Base-by-base conservation (phyloP, 2,888 invertebrate genomes). In the Cyclophora albipunctata region DNA sequence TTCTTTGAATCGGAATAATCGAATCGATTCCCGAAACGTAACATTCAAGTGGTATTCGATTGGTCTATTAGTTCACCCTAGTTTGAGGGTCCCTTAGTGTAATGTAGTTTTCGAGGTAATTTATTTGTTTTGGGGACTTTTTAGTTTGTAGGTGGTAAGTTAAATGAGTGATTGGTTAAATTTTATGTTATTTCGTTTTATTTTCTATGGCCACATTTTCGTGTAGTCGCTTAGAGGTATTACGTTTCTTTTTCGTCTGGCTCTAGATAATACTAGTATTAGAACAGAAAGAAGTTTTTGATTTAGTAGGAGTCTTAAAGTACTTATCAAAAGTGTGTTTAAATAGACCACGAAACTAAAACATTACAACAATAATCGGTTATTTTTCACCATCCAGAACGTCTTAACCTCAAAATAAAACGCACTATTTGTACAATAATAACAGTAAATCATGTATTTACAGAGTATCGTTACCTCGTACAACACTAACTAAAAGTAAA, bases 21-120 rank as follows among this genome's bases (percentile, higher is more conserved):
- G 73, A 76, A 82, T 83, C 73, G 75, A 74, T 75, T 63, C 62
- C 60, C 56, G 64, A 63, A 69, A 58, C 66, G 63, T 66, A 66
- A 69, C 63, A 71, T 72, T 20, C 73, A 75, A 77, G 71, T 69
- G 72, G 71, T 69, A 67, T 65, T 71, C 69, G 74, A 76, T 75
- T 72, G 76, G 73, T 80, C 76, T 81, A 82, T 83, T 82, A 82
- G 77, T 75, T 64, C 75, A 74, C 84, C 80, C 81, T 71, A 71
- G 73, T 71, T 68, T 59, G 62, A 64, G 63, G 70, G 44, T 52
- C 71, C 69, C 71, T 67, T 59, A 63, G 62, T 74, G 62, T 74
- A 76, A 77, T 66, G 54, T 63, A 60, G 66, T 78, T 80, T 76
- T 43, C 64, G 45, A 49, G 57, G 63, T 71, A 77, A 70, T 75